Base-by-base conservation (phyloP, 2,797 vertebrate genomes). In the Gymnothorax reevesii region DNA sequence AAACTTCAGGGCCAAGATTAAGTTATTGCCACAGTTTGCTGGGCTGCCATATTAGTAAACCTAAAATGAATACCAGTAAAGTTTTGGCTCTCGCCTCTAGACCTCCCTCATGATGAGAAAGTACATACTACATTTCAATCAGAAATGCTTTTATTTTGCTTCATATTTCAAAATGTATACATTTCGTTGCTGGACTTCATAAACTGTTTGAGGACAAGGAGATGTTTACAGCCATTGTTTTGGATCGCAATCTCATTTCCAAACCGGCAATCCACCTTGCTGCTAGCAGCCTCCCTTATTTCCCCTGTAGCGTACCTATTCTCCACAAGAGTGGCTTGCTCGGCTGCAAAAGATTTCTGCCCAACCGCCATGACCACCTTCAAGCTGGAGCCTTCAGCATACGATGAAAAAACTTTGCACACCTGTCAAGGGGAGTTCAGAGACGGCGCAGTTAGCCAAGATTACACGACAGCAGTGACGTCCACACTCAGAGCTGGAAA, bases 321-420 rank as follows among this genome's bases (percentile, higher is more conserved):
- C 90, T 98, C 96, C 0, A 96, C 93, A 0, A 99, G 96, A 7
- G 92, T 93, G 7, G 96, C 94, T 91, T 97, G 95, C 90, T 99
- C 99, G 87, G 95, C 97, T 57, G 94, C 93, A 52, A 99, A 96
- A 0, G 97, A 89, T 93, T 94, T 98, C 94, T 98, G 97, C 79
- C 99, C 98, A 0, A 97, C 95, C 87, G 98, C 86, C 90, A 97
- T 94, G 79, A 95, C 96, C 1, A 98, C 97, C 33, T 95, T 97
- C 86, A 99, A 91, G 3, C 93, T 60, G 0, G 95, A 97, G 49
- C 97, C 96, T 0, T 98, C 97, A 0, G 95, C 92, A 42, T 99
- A 99, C 0, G 95, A 4, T 6, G 93, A 93, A 91, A 99, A 99
- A 71, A 99, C 97, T 90, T 96, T 99, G 90, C 93, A 96, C 87